Evolutionary conservation across 2,888 invertebrate genomes (phyloP), one percentile per base, ranked within the genome.

Genomic region (Drosophila monieri): DNA sequence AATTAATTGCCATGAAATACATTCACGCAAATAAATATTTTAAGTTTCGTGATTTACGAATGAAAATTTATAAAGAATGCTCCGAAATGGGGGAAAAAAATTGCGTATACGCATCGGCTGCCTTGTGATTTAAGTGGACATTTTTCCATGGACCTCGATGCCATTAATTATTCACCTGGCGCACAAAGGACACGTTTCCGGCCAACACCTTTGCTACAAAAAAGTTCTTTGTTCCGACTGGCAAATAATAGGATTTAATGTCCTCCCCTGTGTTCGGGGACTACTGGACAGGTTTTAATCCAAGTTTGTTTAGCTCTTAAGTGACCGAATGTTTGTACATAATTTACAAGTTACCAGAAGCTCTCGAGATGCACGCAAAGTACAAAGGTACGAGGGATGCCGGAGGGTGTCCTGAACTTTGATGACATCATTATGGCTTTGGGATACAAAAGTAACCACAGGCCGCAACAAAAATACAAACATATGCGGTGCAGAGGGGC

Each of bases 371-470:
- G 54, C 46, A 57, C 68, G 46, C 46, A 18, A 37, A 69, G 8
- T 57, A 39, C 46, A 18, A 37, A 69, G 8, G 25, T 39, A 14
- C 15, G 8, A 12, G 39, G 8, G 43, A 25, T 10, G 32, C 10
- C 23, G 2, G n/a, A 9, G 6, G 44, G 4, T 25, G 64, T 70
- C 64, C 73, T 49, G 25, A 70, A 60, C 70, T 73, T 74, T 77
- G 85, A 85, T 85, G 85, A 85, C 85, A 85, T 85, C 85, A 85
- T 88, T 88, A 85, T 78, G 88, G 68, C 81, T 61, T 80, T 43
- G 69, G 73, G 69, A 71, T 88, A 79, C 88, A 88, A 85, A 81
- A 88, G 81, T 81, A 81, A 88, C 88, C 88, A 62, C 86, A 84
- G 48, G 48, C 39, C 39, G 18, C 9, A 15, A 18, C 54, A 60